phyloP scores from a whole-genome alignment of 2,797 vertebrate species.

The Dicrostonyx torquatus region DNA sequence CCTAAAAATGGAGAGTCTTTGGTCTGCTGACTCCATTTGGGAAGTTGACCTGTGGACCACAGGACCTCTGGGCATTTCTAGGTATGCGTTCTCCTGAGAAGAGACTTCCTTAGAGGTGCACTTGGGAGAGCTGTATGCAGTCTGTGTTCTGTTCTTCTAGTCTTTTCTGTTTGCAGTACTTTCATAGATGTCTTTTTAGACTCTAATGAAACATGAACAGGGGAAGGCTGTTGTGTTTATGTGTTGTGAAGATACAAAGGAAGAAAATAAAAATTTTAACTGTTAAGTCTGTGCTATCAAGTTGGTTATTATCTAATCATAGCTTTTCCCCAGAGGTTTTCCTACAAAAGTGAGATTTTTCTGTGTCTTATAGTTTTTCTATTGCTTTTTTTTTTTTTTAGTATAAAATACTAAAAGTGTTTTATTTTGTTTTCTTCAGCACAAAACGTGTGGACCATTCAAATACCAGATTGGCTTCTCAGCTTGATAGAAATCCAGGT shows the following conservation, averaged over 20 bases:
- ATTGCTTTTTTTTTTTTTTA: slow-evolving; percentile 14
- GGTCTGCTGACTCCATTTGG: neutral
- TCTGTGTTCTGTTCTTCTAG: neutral
- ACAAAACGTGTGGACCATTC: slow-evolving; percentile 99
- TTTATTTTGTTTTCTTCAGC: slow-evolving; percentile 83
- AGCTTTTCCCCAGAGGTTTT: neutral
- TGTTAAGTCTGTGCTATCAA: neutral
- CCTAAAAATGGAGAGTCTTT: neutral
- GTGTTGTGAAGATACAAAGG: neutral
- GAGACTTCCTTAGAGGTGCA: neutral
- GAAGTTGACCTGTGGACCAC: neutral
- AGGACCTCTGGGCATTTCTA: neutral
- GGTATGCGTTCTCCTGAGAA: neutral
- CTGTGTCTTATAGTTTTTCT: neutral
- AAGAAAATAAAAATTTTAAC: neutral
- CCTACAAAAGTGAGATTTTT: neutral
- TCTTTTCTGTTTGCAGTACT: neutral
- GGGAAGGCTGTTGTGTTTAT: neutral
- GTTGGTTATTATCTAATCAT: neutral
- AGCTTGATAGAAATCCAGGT: slow-evolving; percentile 99
- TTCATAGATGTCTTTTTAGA: neutral
- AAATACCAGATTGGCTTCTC: slow-evolving; percentile 97
- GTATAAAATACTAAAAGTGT: slow-evolving; percentile 35
- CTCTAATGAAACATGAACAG: neutral
- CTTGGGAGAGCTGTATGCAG: neutral